Percentiles rank a stretch among this genome's conserved stretches.
Conservation (phyloP, 2,888 invertebrate species). For the Andrena flavipes region DNA sequence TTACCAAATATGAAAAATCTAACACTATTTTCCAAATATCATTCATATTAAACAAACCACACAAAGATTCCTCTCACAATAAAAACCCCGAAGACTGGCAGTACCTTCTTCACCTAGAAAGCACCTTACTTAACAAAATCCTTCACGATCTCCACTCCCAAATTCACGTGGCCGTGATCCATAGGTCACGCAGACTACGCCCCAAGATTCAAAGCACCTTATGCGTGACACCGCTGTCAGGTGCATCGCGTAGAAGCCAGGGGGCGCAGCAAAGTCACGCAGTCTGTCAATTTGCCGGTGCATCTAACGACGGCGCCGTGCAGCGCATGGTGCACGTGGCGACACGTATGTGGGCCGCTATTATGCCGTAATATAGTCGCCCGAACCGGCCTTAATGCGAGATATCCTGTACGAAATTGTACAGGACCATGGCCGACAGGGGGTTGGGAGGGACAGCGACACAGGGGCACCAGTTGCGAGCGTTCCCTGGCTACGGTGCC, state of each 20-base stretch:
- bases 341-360: slow-evolving; percentile 53
- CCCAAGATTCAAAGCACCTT: slow-evolving; percentile 38
- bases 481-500: slow-evolving; percentile 42
- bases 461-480: slow-evolving; percentile 55
- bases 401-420: slow-evolving; percentile 79
- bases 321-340: slow-evolving; percentile 49
- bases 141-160: too few species aligned
- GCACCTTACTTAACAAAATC: too few species aligned
- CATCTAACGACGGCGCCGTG: slow-evolving; percentile 30
- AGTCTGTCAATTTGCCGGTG: slow-evolving; percentile 62
- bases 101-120: too few species aligned
- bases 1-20: too few species aligned
- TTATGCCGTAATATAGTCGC: slow-evolving; percentile 70
- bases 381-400: slow-evolving; percentile 74
- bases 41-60: too few species aligned
- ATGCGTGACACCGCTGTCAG: neutral
- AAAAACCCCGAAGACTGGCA: too few species aligned
- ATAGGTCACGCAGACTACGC: too few species aligned
- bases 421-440: slow-evolving; percentile 64
- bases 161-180: too few species aligned
- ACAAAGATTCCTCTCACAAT: too few species aligned
- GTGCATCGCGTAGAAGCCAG: slow-evolving; percentile 7
- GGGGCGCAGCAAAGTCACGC: slow-evolving; percentile 54
- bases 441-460: slow-evolving; percentile 22
- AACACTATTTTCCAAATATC: too few species aligned